Conservation (phyloP, 1,140 invertebrate species). For the Zaprionus taronus region DNA sequence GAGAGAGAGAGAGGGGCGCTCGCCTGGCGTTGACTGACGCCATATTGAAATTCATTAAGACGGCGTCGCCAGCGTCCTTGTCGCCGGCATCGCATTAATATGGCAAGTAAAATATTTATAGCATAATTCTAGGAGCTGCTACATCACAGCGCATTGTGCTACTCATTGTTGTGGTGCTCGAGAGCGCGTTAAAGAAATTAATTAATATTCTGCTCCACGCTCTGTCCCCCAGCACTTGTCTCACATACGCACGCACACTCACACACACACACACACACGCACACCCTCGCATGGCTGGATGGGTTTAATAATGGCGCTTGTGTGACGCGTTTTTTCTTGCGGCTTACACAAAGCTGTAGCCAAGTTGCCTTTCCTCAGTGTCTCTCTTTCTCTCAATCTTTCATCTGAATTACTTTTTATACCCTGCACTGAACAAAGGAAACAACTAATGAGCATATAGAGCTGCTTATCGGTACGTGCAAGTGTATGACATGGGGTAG, state of each 20-base stretch:
- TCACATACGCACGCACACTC: slow-evolving; percentile 14
- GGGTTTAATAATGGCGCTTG: slow-evolving; percentile 75
- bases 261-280: slow-evolving; percentile 2
- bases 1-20: background rate
- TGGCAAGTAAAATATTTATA: slow-evolving; percentile 83
- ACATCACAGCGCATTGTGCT: slow-evolving; percentile 71
- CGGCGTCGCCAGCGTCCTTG: slow-evolving; percentile 49
- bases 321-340: slow-evolving; percentile 72
- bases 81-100: slow-evolving; percentile 70
- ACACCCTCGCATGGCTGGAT: slow-evolving; percentile 12
- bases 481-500: background rate
- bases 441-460: background rate
- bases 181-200: slow-evolving; percentile 76
- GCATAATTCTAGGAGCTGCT: slow-evolving; percentile 77
- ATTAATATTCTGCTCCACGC: slow-evolving; percentile 73
- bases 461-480: background rate
- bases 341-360: slow-evolving; percentile 58
- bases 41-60: slow-evolving; percentile 82
- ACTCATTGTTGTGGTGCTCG: slow-evolving; percentile 73
- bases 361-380: slow-evolving; percentile 31
- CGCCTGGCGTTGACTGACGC: slow-evolving; percentile 52
- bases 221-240: slow-evolving; percentile 33
- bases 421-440: slow-evolving; percentile 2
- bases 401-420: slow-evolving; percentile 15
- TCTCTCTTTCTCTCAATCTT: background rate